Conservation (phyloP, 1,140 invertebrate species). For the Drosophila subpulchrella region DNA sequence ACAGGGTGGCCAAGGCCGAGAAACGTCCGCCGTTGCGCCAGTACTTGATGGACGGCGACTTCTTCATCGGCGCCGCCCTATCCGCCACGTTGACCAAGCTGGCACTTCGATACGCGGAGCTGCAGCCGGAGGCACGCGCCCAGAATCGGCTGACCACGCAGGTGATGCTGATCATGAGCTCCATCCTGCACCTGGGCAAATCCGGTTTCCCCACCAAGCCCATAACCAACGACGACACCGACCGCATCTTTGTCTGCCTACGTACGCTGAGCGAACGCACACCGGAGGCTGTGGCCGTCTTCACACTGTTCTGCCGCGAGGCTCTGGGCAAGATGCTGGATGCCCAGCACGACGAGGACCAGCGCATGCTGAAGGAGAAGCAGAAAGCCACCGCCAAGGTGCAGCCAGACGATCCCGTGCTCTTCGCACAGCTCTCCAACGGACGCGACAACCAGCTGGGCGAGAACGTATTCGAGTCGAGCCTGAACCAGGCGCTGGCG, state of each 20-base stretch:
- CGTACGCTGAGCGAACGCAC: constrained; percentile 91
- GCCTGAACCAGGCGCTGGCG: constrained; percentile 95
- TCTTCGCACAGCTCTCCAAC: constrained; percentile 92
- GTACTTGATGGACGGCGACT: constrained; percentile 97
- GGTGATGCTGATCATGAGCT: constrained; percentile 94
- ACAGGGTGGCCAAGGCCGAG: constrained; percentile 87
- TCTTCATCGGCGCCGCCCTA: constrained; percentile 97
- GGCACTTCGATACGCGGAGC: constrained; percentile 87
- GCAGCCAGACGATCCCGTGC: constrained; percentile 94
- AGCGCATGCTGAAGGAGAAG: constrained; percentile 86
- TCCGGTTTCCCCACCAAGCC: constrained; percentile 89
- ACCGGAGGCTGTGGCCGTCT: constrained; percentile 90
- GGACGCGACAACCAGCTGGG: constrained; percentile 90
- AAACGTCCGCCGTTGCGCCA: constrained; percentile 92
- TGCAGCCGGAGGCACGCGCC: constrained; percentile 76
- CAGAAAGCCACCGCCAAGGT: constrained; percentile 90
- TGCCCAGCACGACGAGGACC: constrained; percentile 89
- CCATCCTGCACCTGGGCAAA: constrained; percentile 94
- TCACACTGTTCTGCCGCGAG: constrained; percentile 91
- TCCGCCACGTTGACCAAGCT: constrained; percentile 97
- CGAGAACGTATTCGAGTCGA: constrained; percentile 97
- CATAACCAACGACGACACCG: constrained; percentile 98
- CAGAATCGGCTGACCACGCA: constrained; percentile 91
- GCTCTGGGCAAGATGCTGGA: constrained; percentile 94
- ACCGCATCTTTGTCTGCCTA: constrained; percentile 94